phyloP scores from a whole-genome alignment of 1,140 invertebrate genomes.

The Scaptodrosophila lebanonensis region DNA sequence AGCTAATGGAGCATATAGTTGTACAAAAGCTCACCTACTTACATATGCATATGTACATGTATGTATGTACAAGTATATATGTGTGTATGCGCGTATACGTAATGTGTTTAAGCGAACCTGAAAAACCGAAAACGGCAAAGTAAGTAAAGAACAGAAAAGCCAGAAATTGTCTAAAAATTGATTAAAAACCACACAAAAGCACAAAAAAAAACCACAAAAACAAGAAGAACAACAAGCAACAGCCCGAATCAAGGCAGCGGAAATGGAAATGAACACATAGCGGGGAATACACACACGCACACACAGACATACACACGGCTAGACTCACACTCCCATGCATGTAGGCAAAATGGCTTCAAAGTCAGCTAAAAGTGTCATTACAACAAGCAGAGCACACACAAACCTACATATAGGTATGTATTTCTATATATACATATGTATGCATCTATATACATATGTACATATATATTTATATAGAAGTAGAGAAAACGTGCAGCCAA shows the following conservation, averaged over 20 bases:
- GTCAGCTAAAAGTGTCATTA: slow-evolving; percentile 74
- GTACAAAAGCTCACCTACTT: no score
- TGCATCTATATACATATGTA: no score
- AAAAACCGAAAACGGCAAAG: not conserved
- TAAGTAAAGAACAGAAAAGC: not conserved
- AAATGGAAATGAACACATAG: slow-evolving; percentile 46
- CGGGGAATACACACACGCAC: not conserved
- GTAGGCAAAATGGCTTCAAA: slow-evolving; percentile 59
- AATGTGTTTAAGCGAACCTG: slow-evolving; percentile 6
- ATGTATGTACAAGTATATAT: not conserved
- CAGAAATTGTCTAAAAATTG: slow-evolving; percentile 51
- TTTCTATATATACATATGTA: not conserved
- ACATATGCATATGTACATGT: no score
- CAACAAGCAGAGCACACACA: slow-evolving; percentile 26
- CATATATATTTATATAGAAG: no score
- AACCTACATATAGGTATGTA: not conserved
- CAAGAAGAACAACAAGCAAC: slow-evolving; percentile 12
- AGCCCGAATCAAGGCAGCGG: slow-evolving; percentile 36
- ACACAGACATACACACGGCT: not conserved
- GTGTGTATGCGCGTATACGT: not conserved
- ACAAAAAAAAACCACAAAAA: slow-evolving; percentile 10
- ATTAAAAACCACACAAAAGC: slow-evolving; percentile 56
- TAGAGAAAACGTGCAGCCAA: slow-evolving; percentile 21
- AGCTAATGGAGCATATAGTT: no score
- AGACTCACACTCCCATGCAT: not conserved